A percentile compares a stretch with the other conserved stretches of the same genome.
Conservation (phyloP, 1,140 invertebrate species). For the Drosophila sproati region DNA sequence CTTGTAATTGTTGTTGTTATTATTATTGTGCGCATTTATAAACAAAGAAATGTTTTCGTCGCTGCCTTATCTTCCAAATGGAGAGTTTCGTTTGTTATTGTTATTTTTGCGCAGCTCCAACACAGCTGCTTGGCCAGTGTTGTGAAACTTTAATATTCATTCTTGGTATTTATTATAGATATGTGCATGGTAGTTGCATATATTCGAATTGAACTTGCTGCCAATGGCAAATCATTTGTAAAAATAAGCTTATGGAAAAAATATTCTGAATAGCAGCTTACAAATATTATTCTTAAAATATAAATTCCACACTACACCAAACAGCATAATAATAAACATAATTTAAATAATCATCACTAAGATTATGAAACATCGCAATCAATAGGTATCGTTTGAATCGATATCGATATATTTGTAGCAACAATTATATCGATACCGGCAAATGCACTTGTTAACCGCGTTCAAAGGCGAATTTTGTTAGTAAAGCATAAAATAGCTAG, state of each 20-base stretch:
- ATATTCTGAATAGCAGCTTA: no score
- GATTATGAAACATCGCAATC: background rate
- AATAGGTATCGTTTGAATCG: background rate
- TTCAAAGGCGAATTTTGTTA: conserved; percentile 29
- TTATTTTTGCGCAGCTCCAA: conserved; percentile 39
- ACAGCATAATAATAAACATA: no score
- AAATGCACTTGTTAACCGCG: conserved; percentile 55
- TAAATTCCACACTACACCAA: background rate
- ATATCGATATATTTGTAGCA: conserved; percentile 16
- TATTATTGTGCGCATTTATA: conserved; percentile 30
- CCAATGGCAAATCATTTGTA: no score
- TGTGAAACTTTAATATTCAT: background rate
- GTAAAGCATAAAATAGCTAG: background rate
- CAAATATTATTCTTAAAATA: no score
- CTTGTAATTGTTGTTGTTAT: conserved; percentile 16
- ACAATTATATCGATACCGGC: conserved; percentile 41
- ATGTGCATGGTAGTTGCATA: background rate
- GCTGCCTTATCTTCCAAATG: conserved; percentile 24
- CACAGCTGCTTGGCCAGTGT: conserved; percentile 27
- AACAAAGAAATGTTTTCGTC: conserved; percentile 36
- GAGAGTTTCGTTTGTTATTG: conserved; percentile 44
- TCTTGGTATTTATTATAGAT: background rate
- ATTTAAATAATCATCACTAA: background rate
- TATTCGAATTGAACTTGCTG: background rate
- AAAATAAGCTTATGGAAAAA: no score